phyloP scores from a whole-genome alignment of 2,113 vertebrate genomes.

The Oceanites oceanicus region DNA sequence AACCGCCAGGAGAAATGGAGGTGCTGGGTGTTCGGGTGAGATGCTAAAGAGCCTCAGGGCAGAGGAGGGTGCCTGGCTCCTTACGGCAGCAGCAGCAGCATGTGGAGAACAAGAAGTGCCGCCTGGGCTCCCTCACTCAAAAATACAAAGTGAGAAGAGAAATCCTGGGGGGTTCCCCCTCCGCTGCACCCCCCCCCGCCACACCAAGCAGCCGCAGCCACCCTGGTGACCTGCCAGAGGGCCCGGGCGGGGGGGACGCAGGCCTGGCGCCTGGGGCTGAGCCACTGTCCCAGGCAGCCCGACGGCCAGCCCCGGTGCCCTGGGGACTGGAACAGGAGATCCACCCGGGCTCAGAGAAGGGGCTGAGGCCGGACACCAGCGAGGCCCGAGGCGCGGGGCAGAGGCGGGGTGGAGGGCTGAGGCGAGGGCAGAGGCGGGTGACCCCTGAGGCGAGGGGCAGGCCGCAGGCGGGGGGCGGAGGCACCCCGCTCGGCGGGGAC shows the following conservation, averaged over 20 bases:
- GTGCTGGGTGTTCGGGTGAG: accelerated
- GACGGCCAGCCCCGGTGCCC: not conserved
- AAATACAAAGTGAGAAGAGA: accelerated
- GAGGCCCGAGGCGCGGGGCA: not conserved
- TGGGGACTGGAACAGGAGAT: not conserved
- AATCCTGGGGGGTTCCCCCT: accelerated
- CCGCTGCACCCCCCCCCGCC: not conserved
- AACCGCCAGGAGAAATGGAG: not conserved
- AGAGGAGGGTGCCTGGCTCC: accelerated
- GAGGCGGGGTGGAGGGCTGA: not conserved
- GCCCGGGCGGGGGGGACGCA: not conserved
- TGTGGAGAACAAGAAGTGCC: not conserved
- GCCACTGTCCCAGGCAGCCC: not conserved
- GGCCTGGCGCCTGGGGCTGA: not conserved
- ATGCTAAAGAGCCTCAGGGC: accelerated
- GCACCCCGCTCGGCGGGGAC: not conserved
- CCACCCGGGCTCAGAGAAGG: not conserved
- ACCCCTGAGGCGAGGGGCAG: not conserved
- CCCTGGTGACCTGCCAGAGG: not conserved
- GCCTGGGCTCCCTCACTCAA: not conserved
- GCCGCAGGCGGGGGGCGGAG: not conserved
- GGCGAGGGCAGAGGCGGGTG: not conserved
- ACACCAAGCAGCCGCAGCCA: not conserved
- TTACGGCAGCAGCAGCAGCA: not conserved
- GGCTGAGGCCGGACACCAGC: not conserved